Base-by-base conservation (phyloP, 1,140 invertebrate species). In the Cephus cinctus region DNA sequence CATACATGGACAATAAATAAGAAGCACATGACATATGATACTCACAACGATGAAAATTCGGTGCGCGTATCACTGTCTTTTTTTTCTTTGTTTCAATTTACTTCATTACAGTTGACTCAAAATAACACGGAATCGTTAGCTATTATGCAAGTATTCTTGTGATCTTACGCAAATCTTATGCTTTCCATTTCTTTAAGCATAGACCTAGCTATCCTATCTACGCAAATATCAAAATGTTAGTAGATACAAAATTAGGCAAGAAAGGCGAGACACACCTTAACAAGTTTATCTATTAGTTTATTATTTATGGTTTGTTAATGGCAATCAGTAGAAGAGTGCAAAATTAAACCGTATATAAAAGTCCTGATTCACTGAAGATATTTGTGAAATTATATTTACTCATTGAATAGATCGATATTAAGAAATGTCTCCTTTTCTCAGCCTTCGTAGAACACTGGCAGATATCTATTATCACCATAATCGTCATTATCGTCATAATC, bases 171-270 rank as follows among this genome's bases (percentile, higher is more conserved):
- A 46, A 46, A 46, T n/a, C 5, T 22, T 43, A 11, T 32, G 12
- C 15, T 30, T 27, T 12, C 2, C 19, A 36, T 15, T 14, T 3
- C 14, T 14, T 36, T 18, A 16, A 27, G 36, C 46, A 27, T 47
- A 25, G n/a, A 47, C 15, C 32, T 47, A 15, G 46, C 9, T 44
- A 15, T 27, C 41, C 47, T 50, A 50, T 27, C 47, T 50, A 50
- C 30, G 40, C 41, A 50, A 41, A 41, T 50, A 50, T 50, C 41
- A 50, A 50, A 50, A 50, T 50, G 31, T 50, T 34, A 50, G 36
- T 35, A 43, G 39, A 41, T 36, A 36, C 35, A 25, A 38, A 12
- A 39, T 11, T 36, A 34, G 32, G 31, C 34, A 34, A 47, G 38
- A 47, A 47, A 47, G 44, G n/a, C n/a, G n/a, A n/a, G n/a, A n/a